Evolutionary conservation across 2,888 invertebrate species (phyloP).

Genomic region (Mythimna loreyi): DNA sequence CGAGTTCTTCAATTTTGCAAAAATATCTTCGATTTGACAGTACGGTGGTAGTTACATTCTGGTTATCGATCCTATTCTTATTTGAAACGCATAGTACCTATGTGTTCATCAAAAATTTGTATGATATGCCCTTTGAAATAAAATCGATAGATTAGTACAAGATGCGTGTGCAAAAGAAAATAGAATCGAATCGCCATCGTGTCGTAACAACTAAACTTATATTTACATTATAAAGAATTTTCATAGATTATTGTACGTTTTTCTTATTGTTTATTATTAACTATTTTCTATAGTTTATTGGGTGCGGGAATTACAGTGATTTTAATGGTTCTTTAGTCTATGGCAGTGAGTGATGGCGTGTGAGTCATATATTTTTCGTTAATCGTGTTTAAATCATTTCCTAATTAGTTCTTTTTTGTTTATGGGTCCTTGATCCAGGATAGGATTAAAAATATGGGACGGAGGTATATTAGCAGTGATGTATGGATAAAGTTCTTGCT

Average conservation of each 20-base stretch:
- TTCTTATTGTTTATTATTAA: slow-evolving; percentile 78
- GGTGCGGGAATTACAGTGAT: slow-evolving; percentile 70
- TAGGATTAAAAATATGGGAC: slow-evolving; percentile 54
- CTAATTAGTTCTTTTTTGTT: slow-evolving; percentile 52
- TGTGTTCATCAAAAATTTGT: too few relatives aligned
- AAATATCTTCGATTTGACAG: too few relatives aligned
- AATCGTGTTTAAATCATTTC: slow-evolving; percentile 64
- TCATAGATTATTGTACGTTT: slow-evolving; percentile 73
- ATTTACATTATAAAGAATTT: slow-evolving; percentile 68
- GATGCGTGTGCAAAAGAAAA: background rate
- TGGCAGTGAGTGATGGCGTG: slow-evolving; percentile 46
- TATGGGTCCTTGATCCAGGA: slow-evolving; percentile 39
- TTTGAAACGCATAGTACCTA: too few relatives aligned
- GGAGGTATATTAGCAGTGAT: slow-evolving; percentile 54
- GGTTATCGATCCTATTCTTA: too few relatives aligned
- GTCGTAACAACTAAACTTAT: slow-evolving; percentile 64
- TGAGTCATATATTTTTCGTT: slow-evolving; percentile 50
- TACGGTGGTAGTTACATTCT: too few relatives aligned
- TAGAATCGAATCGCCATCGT: slow-evolving; percentile 56
- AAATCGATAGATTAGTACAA: background rate
- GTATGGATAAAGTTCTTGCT: slow-evolving; percentile 42
- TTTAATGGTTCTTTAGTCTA: slow-evolving; percentile 59
- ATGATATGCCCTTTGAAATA: too few relatives aligned
- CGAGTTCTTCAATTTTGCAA: too few relatives aligned
- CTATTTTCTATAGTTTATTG: slow-evolving; percentile 70